These are phyloP conservation scores for Pterobdella sp. DNA, from an alignment of 2,888 invertebrate species.

Conservation along the genomic window DNA sequence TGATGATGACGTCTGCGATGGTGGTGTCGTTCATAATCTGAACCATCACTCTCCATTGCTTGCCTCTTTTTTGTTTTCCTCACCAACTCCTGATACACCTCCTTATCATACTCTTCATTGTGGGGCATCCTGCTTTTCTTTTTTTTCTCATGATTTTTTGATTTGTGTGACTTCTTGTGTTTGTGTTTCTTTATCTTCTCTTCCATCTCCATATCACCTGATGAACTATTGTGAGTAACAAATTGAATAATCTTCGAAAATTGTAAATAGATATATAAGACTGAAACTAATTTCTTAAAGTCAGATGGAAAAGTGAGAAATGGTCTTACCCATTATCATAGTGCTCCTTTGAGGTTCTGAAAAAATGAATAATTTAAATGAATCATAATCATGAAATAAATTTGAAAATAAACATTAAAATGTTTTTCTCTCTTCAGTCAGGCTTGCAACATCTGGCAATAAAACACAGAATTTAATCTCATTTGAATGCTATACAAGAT, in stretches of 20 bases:
- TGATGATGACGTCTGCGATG: neutral
- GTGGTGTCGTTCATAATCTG: neutral
- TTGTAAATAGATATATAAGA: no score
- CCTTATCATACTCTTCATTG: slow-evolving; percentile 1
- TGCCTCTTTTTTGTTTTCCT: neutral
- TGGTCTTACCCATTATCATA: no score
- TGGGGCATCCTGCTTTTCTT: slow-evolving; percentile 17
- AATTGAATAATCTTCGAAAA: slow-evolving; percentile 3
- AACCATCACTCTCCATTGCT: neutral
- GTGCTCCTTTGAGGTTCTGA: no score
- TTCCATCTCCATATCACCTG: slow-evolving; percentile 2
- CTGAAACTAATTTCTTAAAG: no score
- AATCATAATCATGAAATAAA: neutral
- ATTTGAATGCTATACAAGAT: no score
- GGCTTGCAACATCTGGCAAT: neutral
- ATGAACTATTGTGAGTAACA: neutral
- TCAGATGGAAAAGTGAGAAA: slow-evolving; percentile 4
- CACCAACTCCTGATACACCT: slow-evolving; percentile 15
- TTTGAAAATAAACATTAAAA: neutral
- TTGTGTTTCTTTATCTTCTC: neutral
- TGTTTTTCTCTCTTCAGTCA: neutral
- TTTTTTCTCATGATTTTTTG: slow-evolving; percentile 20
- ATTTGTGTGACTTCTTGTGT: neutral
- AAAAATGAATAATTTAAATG: neutral
- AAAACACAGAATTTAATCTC: no score